These are phyloP conservation scores for Metellina segmentata DNA, from an alignment of 2,888 invertebrate species.

Conservation along the genomic window DNA sequence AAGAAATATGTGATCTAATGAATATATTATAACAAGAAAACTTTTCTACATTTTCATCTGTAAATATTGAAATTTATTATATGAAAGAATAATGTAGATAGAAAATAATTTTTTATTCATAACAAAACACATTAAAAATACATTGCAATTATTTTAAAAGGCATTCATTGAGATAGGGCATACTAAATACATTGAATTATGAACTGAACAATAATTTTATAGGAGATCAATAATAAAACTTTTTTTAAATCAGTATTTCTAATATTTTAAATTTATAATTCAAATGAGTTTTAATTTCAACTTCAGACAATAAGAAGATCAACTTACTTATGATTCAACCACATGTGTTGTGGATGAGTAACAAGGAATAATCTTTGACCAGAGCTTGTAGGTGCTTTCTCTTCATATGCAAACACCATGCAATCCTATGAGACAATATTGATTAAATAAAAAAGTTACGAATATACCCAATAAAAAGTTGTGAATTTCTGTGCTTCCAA, in stretches of 20 bases:
- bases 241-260: no score
- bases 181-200: neutral
- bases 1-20: neutral
- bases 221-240: no score
- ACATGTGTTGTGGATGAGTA: constrained; percentile 64
- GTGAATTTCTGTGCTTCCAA: no score
- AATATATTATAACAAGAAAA: neutral
- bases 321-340: constrained; percentile 67
- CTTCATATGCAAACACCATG: constrained; percentile 70
- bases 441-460: neutral
- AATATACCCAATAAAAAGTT: no score
- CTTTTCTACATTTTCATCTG: neutral
- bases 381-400: constrained; percentile 22
- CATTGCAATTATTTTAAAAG: neutral
- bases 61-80: no score
- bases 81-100: no score
- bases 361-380: constrained; percentile 73
- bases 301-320: no score
- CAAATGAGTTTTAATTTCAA: no score
- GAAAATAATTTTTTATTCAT: no score
- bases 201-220: neutral
- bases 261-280: no score
- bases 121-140: neutral
- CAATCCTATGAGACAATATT: constrained; percentile 47
- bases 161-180: neutral